A percentile compares a stretch with the other conserved stretches of the same genome.
Conservation (phyloP, 1,140 invertebrate species). For the Oreohelix idahoensis region DNA sequence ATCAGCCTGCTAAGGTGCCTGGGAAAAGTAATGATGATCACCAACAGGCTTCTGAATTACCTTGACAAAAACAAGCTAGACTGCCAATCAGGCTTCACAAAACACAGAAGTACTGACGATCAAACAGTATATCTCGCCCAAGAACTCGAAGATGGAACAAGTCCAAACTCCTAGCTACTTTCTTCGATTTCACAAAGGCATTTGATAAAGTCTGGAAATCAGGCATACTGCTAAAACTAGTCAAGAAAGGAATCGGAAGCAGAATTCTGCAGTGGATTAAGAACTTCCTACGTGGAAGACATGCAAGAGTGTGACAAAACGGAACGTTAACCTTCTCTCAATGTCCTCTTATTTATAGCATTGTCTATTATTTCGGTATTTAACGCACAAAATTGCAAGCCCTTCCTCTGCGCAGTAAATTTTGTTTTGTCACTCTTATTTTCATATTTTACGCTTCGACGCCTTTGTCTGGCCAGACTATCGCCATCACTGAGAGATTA, state of each 20-base stretch:
- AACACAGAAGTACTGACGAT: neutral
- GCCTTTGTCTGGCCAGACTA: no score
- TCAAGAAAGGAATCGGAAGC: neutral
- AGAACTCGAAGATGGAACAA: neutral
- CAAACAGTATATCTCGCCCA: neutral
- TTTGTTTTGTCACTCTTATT: no score
- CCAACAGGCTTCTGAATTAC: neutral
- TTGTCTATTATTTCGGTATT: no score
- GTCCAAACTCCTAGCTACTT: neutral
- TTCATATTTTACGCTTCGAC: no score
- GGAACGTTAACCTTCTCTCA: no score
- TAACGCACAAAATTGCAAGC: no score
- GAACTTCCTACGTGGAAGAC: no score
- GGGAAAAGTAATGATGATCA: neutral
- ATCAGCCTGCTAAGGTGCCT: neutral
- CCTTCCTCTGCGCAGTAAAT: no score
- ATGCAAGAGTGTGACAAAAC: no score
- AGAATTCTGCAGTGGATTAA: no score
- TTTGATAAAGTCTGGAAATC: neutral
- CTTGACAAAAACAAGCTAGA: neutral
- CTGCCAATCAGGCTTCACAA: neutral
- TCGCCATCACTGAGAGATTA: no score
- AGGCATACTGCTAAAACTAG: neutral
- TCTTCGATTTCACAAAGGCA: neutral
- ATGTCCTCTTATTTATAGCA: no score